Base-by-base conservation (phyloP, 2,888 invertebrate genomes). In the Adelphocoris suturalis region DNA sequence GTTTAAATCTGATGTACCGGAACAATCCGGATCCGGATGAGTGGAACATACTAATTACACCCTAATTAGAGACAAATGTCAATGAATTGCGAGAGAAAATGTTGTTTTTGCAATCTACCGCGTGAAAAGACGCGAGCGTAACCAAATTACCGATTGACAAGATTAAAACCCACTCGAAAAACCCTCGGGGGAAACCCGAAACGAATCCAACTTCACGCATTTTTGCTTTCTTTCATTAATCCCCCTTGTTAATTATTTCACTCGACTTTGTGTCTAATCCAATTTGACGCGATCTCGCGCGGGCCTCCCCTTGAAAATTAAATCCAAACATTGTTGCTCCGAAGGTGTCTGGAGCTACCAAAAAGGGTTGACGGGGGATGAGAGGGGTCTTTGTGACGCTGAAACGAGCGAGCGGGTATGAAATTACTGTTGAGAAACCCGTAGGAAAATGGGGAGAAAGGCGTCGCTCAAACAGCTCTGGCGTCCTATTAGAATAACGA, bases 251-350 rank as follows among this genome's bases (percentile, higher is more conserved):
- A 68, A 68, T 68, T 68, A 68, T 68, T 68, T 68, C 68, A 68
- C 68, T 68, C 68, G 68, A 68, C 68, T 68, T 68, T 68, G 68
- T 68, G 68, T 23, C 68, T 68, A 68, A 68, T 68, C 68, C 68
- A 68, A 68, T 68, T 68, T 68, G 68, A 23, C 68, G 52, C 16
- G 52, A 16, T 7, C 2, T 16, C 52, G 16, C 52, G 2, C 52
- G 23, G 11, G 7, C 19, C 27, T 19, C 27, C 68, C 9, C 68
- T n/a, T 13, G 68, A 68, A 68, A 68, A 68, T 68, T 68, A 68
- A 68, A 68, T 68, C 68, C 68, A 23, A 68, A 68, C 68, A 23
- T 68, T 68, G 68, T 68, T 68, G 68, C 68, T 68, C 68, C 11
- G 12, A 19, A 68, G 68, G 68, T 68, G 68, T 61, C 61, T 1